A percentile compares a stretch with the other conserved stretches of the same genome.
Evolutionary conservation across 2,113 vertebrate genomes (phyloP).

Genomic region (Toxotes chatareus): DNA sequence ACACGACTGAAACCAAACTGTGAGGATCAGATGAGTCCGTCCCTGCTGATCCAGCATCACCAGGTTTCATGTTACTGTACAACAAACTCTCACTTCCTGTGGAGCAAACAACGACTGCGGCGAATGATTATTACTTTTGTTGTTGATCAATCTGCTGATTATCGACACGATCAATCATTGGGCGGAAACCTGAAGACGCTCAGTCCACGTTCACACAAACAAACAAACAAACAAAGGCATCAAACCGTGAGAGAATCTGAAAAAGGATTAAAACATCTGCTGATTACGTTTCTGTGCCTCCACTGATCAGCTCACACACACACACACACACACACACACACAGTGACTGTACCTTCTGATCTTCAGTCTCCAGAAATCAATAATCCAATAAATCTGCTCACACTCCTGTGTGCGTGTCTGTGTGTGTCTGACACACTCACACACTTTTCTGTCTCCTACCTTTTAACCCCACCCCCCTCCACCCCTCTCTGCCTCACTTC

Average conservation of each 20-base stretch:
- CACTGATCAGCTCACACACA: background rate
- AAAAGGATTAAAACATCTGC: too few species aligned
- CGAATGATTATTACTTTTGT: too few species aligned
- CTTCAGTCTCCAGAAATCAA: constrained; percentile 11
- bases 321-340: constrained; percentile 23
- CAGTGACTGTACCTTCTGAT: constrained; percentile 26
- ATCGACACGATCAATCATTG: background rate
- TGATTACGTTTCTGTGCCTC: too few species aligned
- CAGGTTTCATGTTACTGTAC: too few species aligned
- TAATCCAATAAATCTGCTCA: constrained; percentile 12
- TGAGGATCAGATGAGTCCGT: background rate
- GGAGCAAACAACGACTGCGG: too few species aligned
- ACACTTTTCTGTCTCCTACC: background rate
- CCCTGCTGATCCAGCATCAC: background rate
- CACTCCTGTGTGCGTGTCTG: background rate
- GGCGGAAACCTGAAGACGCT: too few species aligned
- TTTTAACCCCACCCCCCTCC: background rate
- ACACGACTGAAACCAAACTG: constrained; percentile 13
- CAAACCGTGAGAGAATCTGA: too few species aligned
- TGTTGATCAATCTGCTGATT: background rate
- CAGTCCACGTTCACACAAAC: too few species aligned
- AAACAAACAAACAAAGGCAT: too few species aligned
- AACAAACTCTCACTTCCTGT: background rate
- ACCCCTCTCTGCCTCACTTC: background rate
- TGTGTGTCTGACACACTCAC: background rate